A percentile compares a stretch with the other conserved stretches of the same genome.
Evolutionary conservation across 2,113 vertebrate species (phyloP).

Genomic region (Meles meles): DNA sequence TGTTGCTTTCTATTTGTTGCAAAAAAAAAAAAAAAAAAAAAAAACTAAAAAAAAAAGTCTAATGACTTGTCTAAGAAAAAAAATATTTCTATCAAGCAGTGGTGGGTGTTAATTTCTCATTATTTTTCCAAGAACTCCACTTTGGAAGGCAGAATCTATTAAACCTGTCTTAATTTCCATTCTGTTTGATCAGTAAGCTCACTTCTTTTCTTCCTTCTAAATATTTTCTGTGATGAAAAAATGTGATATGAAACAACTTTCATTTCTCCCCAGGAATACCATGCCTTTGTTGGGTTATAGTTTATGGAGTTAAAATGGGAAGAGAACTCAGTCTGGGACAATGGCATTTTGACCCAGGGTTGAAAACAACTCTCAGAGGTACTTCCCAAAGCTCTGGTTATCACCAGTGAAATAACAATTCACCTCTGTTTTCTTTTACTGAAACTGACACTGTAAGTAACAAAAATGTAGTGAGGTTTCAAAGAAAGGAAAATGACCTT

Average conservation of each 20-base stretch:
- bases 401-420: constrained; percentile 66
- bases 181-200: background rate
- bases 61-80: background rate
- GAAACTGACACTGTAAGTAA: constrained; percentile 73
- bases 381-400: constrained; percentile 59
- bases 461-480: constrained; percentile 76
- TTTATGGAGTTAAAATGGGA: constrained; percentile 31
- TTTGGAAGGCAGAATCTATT: background rate
- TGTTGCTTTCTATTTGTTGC: background rate
- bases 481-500: constrained; percentile 79
- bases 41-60: background rate
- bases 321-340: constrained; percentile 48
- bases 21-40: background rate
- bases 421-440: constrained; percentile 75
- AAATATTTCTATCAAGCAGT: background rate
- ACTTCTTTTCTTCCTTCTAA: background rate
- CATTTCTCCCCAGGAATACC: background rate
- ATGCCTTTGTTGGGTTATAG: background rate
- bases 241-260: background rate
- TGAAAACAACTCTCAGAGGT: constrained; percentile 51
- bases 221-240: constrained; percentile 3
- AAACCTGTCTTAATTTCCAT: background rate
- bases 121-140: background rate
- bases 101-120: background rate
- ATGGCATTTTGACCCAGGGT: constrained; percentile 38